A percentile compares a stretch with the other conserved stretches of the same genome.
These are phyloP conservation scores for Rhopalosiphum nymphaeae DNA, from an alignment of 2,888 invertebrate genomes.

Conservation along the genomic window DNA sequence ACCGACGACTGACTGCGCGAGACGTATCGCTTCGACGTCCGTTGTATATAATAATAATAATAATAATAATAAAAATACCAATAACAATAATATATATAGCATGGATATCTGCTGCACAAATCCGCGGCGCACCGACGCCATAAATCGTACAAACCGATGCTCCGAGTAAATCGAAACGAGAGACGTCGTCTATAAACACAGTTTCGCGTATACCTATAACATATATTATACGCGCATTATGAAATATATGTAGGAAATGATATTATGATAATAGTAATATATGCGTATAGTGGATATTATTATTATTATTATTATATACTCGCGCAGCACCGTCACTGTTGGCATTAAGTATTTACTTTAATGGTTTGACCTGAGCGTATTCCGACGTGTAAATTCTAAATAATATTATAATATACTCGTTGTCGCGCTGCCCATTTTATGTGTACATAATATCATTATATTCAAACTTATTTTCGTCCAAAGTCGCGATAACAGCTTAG, in stretches of 20 bases:
- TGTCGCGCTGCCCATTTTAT: neutral
- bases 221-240: neutral
- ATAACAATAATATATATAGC: neutral
- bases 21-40: neutral
- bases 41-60: neutral
- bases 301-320: neutral
- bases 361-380: neutral
- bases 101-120: neutral
- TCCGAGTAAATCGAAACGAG: neutral
- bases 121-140: neutral
- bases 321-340: neutral
- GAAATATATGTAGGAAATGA: neutral
- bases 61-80: neutral
- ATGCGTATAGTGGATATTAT: neutral
- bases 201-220: neutral
- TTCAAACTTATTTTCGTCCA: neutral
- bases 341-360: neutral
- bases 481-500: neutral
- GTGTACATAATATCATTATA: neutral
- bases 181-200: neutral
- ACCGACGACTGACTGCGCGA: neutral
- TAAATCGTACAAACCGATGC: neutral
- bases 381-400: neutral
- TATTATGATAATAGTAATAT: neutral
- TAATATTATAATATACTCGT: neutral